Percentiles rank a stretch among this genome's conserved stretches.
phyloP scores from a whole-genome alignment of 92 coral and sea anemone genomes.

The Heteractis magnifica region DNA sequence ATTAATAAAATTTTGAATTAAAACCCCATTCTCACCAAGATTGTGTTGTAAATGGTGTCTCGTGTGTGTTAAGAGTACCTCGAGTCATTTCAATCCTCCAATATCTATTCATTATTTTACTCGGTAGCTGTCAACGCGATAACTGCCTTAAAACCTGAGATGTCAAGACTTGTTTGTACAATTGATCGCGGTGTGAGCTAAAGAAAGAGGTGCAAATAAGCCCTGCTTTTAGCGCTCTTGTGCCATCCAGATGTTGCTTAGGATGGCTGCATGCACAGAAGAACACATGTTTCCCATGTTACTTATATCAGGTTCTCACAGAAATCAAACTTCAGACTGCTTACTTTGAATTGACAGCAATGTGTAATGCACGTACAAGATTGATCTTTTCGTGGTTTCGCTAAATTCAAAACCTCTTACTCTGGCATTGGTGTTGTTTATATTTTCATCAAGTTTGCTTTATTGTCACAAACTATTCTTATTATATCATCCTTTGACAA shows the following conservation, averaged over 20 bases:
- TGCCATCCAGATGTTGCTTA: conserved; percentile 43
- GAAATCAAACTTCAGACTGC: background rate
- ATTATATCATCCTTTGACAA: conserved; percentile 7
- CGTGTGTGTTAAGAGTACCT: background rate
- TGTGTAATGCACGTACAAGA: background rate
- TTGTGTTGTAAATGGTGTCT: background rate
- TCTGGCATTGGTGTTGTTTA: background rate
- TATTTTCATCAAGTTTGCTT: background rate
- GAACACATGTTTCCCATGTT: conserved; percentile 37
- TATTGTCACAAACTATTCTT: conserved; percentile 4
- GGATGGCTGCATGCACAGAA: conserved; percentile 11
- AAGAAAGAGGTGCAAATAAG: conserved; percentile 27
- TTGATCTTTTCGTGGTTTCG: background rate
- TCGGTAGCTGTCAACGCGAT: conserved; percentile 15
- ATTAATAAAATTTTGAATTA: background rate
- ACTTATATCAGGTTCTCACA: background rate
- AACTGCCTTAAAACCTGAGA: conserved; percentile 3
- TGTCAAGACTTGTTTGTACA: conserved; percentile 41
- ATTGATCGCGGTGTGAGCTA: conserved; percentile 29
- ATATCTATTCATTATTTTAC: background rate
- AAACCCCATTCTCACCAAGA: background rate
- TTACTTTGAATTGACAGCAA: background rate
- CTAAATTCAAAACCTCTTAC: background rate
- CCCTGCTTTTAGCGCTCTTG: conserved; percentile 43
- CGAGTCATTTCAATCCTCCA: background rate